Percentiles rank a stretch among this genome's conserved stretches.
phyloP scores from a whole-genome alignment of 2,888 invertebrate genomes.

The Torymus aiolomorphi region DNA sequence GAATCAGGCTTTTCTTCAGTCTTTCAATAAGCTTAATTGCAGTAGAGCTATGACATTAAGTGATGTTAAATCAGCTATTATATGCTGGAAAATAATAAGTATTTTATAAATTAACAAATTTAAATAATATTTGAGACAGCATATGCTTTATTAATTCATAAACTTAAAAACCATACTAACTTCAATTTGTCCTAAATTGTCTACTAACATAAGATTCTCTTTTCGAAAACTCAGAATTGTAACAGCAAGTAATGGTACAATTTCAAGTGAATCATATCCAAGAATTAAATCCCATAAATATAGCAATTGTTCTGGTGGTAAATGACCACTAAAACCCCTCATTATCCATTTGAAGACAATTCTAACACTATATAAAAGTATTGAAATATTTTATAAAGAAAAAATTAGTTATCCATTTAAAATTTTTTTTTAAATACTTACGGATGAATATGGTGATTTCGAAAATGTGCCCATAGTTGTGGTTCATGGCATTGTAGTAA shows the following conservation, averaged over 20 bases:
- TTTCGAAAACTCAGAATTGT: constrained; percentile 90
- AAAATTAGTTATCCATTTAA: background rate
- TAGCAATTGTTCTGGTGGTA: constrained; percentile 93
- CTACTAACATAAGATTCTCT: constrained; percentile 87
- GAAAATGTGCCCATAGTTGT: constrained; percentile 92
- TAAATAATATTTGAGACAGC: no score
- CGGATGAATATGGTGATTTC: constrained; percentile 93
- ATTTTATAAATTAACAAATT: background rate
- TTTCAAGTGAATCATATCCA: constrained; percentile 94
- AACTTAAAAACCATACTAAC: constrained; percentile 65
- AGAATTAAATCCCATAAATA: constrained; percentile 94
- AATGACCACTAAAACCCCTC: constrained; percentile 95
- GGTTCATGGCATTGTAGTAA: constrained; percentile 94
- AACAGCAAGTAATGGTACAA: constrained; percentile 90
- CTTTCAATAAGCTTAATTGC: constrained; percentile 86
- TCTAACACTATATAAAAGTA: constrained; percentile 81
- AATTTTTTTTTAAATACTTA: constrained; percentile 78
- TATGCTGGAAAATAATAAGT: constrained; percentile 78
- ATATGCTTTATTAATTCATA: no score
- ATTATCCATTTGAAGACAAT: constrained; percentile 98
- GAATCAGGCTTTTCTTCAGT: constrained; percentile 69
- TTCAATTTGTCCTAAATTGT: constrained; percentile 87
- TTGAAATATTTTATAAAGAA: constrained; percentile 29
- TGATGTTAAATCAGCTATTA: constrained; percentile 91
- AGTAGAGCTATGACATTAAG: constrained; percentile 90